Percentiles rank a stretch among this genome's conserved stretches.
Conservation (phyloP, 2,888 invertebrate species). For the Dryocosmus kuriphilus region DNA sequence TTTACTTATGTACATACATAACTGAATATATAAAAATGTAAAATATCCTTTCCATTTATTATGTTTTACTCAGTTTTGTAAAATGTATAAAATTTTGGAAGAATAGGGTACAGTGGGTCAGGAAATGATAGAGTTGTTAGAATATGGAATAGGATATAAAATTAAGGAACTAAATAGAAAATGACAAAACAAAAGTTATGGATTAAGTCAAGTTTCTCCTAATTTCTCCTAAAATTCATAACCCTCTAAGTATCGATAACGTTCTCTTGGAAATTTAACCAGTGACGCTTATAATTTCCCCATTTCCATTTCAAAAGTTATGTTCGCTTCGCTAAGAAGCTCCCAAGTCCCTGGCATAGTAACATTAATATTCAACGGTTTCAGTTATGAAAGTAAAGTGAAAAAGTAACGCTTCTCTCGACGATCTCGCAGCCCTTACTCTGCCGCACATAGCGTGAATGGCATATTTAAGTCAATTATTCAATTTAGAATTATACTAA, state of each 20-base stretch:
- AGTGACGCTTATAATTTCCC: slow-evolving; percentile 74
- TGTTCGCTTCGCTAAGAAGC: slow-evolving; percentile 67
- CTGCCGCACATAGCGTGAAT: slow-evolving; percentile 56
- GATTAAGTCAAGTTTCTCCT: background rate
- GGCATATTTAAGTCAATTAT: slow-evolving; percentile 73
- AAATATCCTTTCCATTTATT: too few species aligned
- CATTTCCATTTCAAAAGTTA: slow-evolving; percentile 71
- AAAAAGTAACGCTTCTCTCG: slow-evolving; percentile 72
- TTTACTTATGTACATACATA: background rate
- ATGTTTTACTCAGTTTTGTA: too few species aligned
- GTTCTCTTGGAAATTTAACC: slow-evolving; percentile 65
- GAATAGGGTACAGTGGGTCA: too few species aligned
- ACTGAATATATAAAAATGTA: background rate
- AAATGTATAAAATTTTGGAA: too few species aligned
- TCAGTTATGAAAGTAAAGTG: slow-evolving; percentile 77
- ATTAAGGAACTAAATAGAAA: too few species aligned
- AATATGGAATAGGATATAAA: too few species aligned
- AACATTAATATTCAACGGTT: slow-evolving; percentile 76
- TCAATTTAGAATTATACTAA: slow-evolving; percentile 71
- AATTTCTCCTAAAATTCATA: slow-evolving; percentile 16
- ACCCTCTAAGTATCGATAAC: slow-evolving; percentile 25
- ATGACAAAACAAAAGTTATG: too few species aligned
- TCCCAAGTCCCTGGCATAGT: slow-evolving; percentile 65
- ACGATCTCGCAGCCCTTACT: slow-evolving; percentile 5
- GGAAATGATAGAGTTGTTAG: too few species aligned